A percentile compares a stretch with the other conserved stretches of the same genome.
phyloP scores from a whole-genome alignment of 2,888 invertebrate species.

The Lamellibrachia columna region DNA sequence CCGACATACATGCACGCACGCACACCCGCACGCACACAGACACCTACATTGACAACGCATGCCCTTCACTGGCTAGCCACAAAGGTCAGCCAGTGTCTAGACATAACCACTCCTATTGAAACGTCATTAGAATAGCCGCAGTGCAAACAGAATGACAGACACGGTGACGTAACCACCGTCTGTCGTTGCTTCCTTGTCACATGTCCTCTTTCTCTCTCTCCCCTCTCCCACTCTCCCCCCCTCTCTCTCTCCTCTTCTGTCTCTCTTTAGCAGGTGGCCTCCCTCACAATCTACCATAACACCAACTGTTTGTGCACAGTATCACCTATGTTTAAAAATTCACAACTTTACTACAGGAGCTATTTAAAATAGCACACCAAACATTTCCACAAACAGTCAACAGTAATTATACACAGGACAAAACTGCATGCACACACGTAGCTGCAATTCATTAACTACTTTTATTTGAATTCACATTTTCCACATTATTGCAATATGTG shows the following conservation, averaged over 20 bases:
- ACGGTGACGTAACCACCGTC: not conserved
- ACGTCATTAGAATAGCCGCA: not conserved
- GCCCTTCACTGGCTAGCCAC: not conserved
- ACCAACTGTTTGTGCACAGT: not conserved
- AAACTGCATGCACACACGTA: not conserved
- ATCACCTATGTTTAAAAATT: not conserved
- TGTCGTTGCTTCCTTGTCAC: too few relatives aligned
- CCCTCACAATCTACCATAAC: not conserved
- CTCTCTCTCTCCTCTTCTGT: too few relatives aligned
- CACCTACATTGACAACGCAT: not conserved
- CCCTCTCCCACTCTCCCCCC: too few relatives aligned
- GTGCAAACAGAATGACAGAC: not conserved
- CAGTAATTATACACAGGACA: too few relatives aligned
- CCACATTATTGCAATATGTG: not conserved
- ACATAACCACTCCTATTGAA: slow-evolving; percentile 2
- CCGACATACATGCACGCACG: not conserved
- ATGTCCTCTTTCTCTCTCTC: too few relatives aligned
- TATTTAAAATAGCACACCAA: not conserved
- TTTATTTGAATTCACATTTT: not conserved
- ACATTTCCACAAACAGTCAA: not conserved
- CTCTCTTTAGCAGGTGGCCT: too few relatives aligned
- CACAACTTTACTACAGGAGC: not conserved
- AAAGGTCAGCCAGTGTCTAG: not conserved
- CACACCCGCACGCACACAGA: not conserved
- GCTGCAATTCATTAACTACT: slow-evolving; percentile 9